Conservation (phyloP, 2,888 invertebrate genomes). For the Calephelis perditalis region DNA sequence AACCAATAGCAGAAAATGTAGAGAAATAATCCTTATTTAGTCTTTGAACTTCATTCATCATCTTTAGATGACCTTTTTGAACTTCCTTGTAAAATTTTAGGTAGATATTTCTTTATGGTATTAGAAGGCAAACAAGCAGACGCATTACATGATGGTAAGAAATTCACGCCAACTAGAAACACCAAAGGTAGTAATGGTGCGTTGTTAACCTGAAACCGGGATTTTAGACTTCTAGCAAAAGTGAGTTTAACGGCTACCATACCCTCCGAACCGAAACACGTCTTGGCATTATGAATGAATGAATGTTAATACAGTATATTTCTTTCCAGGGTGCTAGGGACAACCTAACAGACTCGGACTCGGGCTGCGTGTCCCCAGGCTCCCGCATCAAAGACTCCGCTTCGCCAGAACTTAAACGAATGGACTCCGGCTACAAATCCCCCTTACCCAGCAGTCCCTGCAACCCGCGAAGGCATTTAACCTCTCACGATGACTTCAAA, state of each 20-base stretch:
- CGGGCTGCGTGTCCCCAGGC: slow-evolving; percentile 75
- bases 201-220: no score
- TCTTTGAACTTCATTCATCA: slow-evolving; percentile 1
- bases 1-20: no score
- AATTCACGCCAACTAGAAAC: no score
- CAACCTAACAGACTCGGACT: slow-evolving; percentile 73
- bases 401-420: slow-evolving; percentile 72
- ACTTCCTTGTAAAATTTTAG: no score
- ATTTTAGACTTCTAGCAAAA: no score
- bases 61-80: slow-evolving; percentile 20
- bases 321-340: slow-evolving; percentile 67
- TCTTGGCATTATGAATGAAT: no score
- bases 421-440: slow-evolving; percentile 76
- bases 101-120: no score
- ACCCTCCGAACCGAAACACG: no score
- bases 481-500: slow-evolving; percentile 66
- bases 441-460: slow-evolving; percentile 69
- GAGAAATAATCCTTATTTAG: neutral
- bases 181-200: no score
- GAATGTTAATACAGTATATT: slow-evolving; percentile 1
- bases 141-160: no score
- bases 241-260: no score
- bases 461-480: slow-evolving; percentile 55
- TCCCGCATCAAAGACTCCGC: slow-evolving; percentile 74
- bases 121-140: no score